These are phyloP conservation scores for Geophilus truncorum DNA, from an alignment of 2,888 invertebrate species.

Conservation along the genomic window DNA sequence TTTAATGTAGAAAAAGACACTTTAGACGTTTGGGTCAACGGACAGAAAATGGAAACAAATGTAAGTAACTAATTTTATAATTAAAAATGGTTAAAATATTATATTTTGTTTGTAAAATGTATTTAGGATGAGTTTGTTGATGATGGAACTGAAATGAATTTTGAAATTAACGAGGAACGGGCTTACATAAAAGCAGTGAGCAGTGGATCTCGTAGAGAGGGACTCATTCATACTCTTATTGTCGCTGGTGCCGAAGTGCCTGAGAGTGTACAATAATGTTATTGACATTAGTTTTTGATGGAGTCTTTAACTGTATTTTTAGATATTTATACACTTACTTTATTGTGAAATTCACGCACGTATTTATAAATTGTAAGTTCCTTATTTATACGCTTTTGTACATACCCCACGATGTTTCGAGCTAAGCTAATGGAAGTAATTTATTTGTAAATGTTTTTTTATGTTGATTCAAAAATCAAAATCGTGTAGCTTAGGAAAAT, in stretches of 20 bases:
- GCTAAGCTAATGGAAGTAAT: no score
- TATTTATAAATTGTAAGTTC: no score
- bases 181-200: slow-evolving; percentile 57
- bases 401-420: no score
- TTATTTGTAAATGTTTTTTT: no score
- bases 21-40: slow-evolving; percentile 71
- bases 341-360: neutral
- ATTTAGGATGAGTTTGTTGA: slow-evolving; percentile 73
- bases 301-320: neutral
- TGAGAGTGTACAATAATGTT: slow-evolving; percentile 38
- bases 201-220: slow-evolving; percentile 57
- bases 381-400: no score
- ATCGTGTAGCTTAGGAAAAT: no score
- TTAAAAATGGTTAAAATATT: neutral
- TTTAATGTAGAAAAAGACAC: slow-evolving; percentile 63
- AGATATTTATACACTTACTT: neutral
- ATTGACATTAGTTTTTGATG: neutral
- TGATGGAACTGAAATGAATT: slow-evolving; percentile 77
- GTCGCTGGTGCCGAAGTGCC: slow-evolving; percentile 51
- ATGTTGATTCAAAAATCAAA: no score
- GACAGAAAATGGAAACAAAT: slow-evolving; percentile 60
- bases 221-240: slow-evolving; percentile 57
- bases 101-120: slow-evolving; percentile 23
- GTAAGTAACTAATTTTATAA: slow-evolving; percentile 52
- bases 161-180: slow-evolving; percentile 55